Evolutionary conservation across 1,140 invertebrate genomes (phyloP).

Genomic region (Bathynomus jamesi): DNA sequence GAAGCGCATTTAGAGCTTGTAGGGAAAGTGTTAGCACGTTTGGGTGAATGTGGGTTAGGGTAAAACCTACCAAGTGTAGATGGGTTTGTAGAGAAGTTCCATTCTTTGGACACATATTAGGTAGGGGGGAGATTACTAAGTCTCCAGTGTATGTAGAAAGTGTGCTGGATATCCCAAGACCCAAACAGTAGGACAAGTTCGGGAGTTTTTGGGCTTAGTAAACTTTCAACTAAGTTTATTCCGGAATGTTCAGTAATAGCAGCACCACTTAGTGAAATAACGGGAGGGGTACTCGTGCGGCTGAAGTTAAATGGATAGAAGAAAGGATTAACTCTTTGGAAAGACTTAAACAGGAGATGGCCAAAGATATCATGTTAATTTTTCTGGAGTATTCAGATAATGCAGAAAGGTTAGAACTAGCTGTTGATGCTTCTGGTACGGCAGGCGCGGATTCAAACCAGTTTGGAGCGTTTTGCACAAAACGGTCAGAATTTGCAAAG

Average conservation of each 20-base stretch:
- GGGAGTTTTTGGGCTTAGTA: not conserved
- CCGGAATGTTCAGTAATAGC: not conserved
- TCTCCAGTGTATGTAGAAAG: not conserved
- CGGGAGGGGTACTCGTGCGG: not conserved
- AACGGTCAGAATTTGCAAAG: not conserved
- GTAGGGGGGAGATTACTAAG: not conserved
- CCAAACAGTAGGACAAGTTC: not conserved
- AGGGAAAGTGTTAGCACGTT: not conserved
- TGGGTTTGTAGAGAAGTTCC: too few species aligned
- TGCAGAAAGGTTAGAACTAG: not conserved
- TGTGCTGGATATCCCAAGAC: not conserved
- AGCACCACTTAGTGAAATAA: not conserved
- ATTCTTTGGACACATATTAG: not conserved
- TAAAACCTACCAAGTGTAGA: not conserved
- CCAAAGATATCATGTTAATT: not conserved
- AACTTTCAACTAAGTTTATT: too few species aligned
- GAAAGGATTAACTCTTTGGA: not conserved
- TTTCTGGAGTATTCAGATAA: not conserved
- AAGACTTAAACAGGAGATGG: not conserved
- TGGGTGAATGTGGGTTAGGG: not conserved
- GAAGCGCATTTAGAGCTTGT: too few species aligned
- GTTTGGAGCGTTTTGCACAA: too few species aligned
- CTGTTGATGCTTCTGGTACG: not conserved
- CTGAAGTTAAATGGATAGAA: not conserved
- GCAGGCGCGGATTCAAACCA: not conserved